phyloP scores from a whole-genome alignment of 1,140 invertebrate species.

The Brachionus manjavacas region DNA sequence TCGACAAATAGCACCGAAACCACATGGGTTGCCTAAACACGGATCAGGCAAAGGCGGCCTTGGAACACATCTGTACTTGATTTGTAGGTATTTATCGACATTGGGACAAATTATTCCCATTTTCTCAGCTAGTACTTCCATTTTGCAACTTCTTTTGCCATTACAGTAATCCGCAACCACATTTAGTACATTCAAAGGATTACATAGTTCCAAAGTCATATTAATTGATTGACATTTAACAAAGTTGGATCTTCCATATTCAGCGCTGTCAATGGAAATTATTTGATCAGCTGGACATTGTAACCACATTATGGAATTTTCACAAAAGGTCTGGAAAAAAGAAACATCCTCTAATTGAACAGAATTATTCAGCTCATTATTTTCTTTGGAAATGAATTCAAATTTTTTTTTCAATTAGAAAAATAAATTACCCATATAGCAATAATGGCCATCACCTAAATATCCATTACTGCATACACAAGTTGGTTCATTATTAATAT shows the following conservation, averaged over 20 bases:
- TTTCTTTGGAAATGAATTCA: not conserved
- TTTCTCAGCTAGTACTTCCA: not conserved
- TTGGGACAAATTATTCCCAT: not conserved
- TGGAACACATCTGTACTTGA: not conserved
- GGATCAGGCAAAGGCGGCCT: not conserved
- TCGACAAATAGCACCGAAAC: not conserved
- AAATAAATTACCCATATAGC: not conserved
- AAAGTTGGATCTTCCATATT: not conserved
- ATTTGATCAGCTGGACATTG: not conserved
- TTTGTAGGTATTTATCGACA: not conserved
- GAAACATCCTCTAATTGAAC: not conserved
- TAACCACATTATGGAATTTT: not conserved
- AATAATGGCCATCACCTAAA: constrained; percentile 6
- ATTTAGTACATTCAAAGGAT: not conserved
- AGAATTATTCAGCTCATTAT: not conserved
- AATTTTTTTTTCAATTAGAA: not conserved
- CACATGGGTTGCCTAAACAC: constrained; percentile 3
- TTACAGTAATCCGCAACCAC: not conserved
- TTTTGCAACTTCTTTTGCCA: not conserved
- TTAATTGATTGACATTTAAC: not conserved
- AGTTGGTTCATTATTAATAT: not conserved
- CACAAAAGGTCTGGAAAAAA: not conserved
- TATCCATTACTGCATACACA: not conserved
- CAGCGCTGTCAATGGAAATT: not conserved
- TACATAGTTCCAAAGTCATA: not conserved